These are phyloP conservation scores for Sarcophaga rosellei DNA, from an alignment of 2,888 invertebrate species.

Conservation along the genomic window DNA sequence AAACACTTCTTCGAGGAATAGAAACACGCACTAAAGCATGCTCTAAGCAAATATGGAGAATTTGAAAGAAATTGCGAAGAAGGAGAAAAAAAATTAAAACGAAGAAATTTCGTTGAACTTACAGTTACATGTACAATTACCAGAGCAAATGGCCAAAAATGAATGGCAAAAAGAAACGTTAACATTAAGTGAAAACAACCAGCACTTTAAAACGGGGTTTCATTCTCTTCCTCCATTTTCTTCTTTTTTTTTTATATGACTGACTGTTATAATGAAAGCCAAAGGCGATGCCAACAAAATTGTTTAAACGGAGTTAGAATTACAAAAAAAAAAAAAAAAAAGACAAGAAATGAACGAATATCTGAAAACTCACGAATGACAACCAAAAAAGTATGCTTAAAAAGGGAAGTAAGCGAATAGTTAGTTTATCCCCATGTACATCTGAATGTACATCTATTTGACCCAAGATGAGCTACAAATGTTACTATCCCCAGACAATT, in stretches of 20 bases:
- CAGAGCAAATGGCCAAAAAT: slow-evolving; percentile 17
- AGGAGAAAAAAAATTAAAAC: slow-evolving; percentile 16
- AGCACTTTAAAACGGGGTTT: slow-evolving; percentile 37
- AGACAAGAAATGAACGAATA: not conserved
- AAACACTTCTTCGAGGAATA: not conserved
- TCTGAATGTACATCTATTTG: too few species aligned
- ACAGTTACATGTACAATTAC: slow-evolving; percentile 31
- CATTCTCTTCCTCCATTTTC: not conserved
- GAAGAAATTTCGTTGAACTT: slow-evolving; percentile 31
- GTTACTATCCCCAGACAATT: too few species aligned
- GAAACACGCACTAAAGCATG: slow-evolving; percentile 1
- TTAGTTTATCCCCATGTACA: too few species aligned
- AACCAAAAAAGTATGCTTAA: not conserved
- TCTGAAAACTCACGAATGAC: not conserved
- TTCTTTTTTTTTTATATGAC: not conserved
- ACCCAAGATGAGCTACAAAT: too few species aligned
- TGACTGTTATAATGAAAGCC: slow-evolving; percentile 37
- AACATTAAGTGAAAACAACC: slow-evolving; percentile 13
- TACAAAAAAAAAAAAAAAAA: not conserved
- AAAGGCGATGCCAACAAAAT: slow-evolving; percentile 29
- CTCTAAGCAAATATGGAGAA: not conserved
- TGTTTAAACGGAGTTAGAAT: slow-evolving; percentile 13
- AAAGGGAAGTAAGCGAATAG: not conserved
- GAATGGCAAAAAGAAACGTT: slow-evolving; percentile 4
- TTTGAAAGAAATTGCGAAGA: not conserved